These are phyloP conservation scores for Aurelia sp. DNA, from an alignment of 30 jellyfish, hydroid and myxozoan genomes.

Conservation along the genomic window DNA sequence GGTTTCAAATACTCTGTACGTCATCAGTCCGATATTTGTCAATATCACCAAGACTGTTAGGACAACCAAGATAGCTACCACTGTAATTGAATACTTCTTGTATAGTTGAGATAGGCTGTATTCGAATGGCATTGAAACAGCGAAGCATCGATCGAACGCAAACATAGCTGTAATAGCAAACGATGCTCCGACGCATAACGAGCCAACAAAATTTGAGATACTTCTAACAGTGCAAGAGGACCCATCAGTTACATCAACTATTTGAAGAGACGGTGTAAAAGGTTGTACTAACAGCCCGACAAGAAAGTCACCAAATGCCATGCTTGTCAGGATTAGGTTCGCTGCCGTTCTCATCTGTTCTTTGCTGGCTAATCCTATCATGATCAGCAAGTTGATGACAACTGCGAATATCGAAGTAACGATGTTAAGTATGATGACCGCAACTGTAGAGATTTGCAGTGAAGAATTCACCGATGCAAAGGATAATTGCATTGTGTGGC, in stretches of 20 bases:
- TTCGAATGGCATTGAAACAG: constrained; percentile 20
- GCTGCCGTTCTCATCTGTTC: constrained; percentile 39
- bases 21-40: not conserved
- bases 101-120: constrained; percentile 1
- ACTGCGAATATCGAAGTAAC: constrained; percentile 14
- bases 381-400: constrained; percentile 13
- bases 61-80: constrained; percentile 12
- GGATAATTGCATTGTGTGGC: constrained; percentile 1
- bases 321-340: constrained; percentile 46
- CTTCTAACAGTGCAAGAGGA: constrained; percentile 4
- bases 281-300: constrained; percentile 58
- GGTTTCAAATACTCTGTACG: not conserved
- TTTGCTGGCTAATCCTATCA: constrained; percentile 7
- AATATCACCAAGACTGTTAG: constrained; percentile 1
- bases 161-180: constrained; percentile 21
- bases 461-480: not conserved
- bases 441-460: constrained; percentile 4
- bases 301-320: constrained; percentile 59
- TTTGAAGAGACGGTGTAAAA: not conserved
- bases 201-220: constrained; percentile 2
- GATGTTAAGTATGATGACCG: not conserved
- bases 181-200: constrained; percentile 40
- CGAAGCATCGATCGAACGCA: constrained; percentile 56
- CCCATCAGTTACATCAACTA: not conserved
- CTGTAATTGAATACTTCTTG: constrained; percentile 14